phyloP scores from a whole-genome alignment of 1,140 invertebrate species.

The Chrysomallon squamiferum region DNA sequence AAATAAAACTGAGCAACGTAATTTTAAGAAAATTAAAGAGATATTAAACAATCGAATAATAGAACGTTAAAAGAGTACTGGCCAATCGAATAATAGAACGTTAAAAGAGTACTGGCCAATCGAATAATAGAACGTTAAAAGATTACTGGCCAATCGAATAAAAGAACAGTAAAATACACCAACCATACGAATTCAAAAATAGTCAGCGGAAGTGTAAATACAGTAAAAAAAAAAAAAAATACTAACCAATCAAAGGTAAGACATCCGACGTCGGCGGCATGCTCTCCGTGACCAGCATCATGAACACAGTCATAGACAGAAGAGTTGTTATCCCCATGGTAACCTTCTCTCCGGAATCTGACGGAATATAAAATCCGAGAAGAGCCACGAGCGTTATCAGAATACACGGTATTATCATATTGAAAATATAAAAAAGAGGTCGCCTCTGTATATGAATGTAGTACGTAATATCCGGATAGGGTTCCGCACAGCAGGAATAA shows the following conservation, averaged over 20 bases:
- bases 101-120: no score
- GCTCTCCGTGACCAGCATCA: slow-evolving; percentile 61
- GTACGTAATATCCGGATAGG: slow-evolving; percentile 58
- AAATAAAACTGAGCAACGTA: no score
- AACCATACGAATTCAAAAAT: no score
- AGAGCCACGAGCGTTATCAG: slow-evolving; percentile 85
- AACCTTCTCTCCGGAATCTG: slow-evolving; percentile 73
- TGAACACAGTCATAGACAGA: slow-evolving; percentile 61
- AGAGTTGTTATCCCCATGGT: slow-evolving; percentile 61
- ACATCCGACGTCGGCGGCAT: slow-evolving; percentile 61
- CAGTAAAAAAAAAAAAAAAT: no score
- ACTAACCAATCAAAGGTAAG: slow-evolving; percentile 57
- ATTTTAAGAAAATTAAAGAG: no score
- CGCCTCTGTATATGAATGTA: slow-evolving; percentile 71
- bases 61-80: no score
- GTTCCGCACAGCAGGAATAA: slow-evolving; percentile 73
- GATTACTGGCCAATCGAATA: no score
- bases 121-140: no score
- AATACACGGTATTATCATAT: slow-evolving; percentile 79
- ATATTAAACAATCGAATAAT: no score
- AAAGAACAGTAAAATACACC: no score
- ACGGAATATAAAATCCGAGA: slow-evolving; percentile 85
- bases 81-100: no score
- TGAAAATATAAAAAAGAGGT: slow-evolving; percentile 91
- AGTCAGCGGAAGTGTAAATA: no score